Percentiles rank a stretch among this genome's conserved stretches.
These are phyloP conservation scores for Muntiacus muntjak DNA, from an alignment of 2,113 vertebrate species.

Conservation along the genomic window DNA sequence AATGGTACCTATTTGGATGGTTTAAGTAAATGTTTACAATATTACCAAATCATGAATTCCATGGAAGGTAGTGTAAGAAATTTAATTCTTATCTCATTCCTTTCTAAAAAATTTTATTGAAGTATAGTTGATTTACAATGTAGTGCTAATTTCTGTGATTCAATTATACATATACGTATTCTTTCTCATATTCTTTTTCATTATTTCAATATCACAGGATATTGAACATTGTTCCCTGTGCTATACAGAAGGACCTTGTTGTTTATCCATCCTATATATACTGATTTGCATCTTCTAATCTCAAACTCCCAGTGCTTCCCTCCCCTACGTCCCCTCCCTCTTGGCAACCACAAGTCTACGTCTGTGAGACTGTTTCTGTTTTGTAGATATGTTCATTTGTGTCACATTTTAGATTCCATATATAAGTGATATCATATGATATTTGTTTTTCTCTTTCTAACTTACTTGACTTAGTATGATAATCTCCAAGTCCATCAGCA, in stretches of 20 bases:
- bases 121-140: background rate
- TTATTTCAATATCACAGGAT: background rate
- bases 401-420: background rate
- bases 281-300: background rate
- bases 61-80: background rate
- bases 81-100: background rate
- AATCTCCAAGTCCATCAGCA: background rate
- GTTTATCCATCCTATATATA: background rate
- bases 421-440: background rate
- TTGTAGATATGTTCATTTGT: background rate
- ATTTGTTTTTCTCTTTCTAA: background rate
- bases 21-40: background rate
- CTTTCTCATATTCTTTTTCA: background rate
- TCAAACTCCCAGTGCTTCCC: background rate
- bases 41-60: background rate
- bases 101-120: background rate
- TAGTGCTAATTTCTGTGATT: background rate
- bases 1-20: background rate
- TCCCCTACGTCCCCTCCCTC: background rate
- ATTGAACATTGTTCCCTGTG: background rate
- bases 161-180: background rate
- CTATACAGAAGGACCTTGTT: background rate
- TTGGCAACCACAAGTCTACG: background rate
- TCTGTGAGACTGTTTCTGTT: background rate
- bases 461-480: background rate